Base-by-base conservation (phyloP, 2,888 invertebrate species). In the Cerastis rubricosa region DNA sequence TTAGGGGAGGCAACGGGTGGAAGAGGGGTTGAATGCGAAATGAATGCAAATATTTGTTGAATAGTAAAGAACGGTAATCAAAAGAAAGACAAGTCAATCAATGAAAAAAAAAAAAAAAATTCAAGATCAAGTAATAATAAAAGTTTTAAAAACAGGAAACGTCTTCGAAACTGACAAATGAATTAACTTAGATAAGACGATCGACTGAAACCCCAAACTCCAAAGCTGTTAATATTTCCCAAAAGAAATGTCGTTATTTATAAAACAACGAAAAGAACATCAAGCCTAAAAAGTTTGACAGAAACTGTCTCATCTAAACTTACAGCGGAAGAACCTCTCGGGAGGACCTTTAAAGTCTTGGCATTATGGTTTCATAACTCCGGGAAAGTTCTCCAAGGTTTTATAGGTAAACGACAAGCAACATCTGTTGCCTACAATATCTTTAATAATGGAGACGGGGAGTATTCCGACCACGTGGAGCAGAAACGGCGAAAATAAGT, bases 361-460 rank as follows among this genome's bases (percentile, higher is more conserved):
- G 82, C 85, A 82, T 88, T 86, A 87, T 85, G 75, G 71, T 73
- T 69, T 85, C 82, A 85, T 89, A 91, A 90, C 83, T 88, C 83
- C 35, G 79, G 74, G 73, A 78, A 89, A 85, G 81, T 89, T 87
- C 68, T 71, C 61, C 75, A 81, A 83, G 83, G 74, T 87, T 88
- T 90, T 87, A 88, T 87, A 84, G 85, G 81, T 84, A 83, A 88
- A 87, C 80, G 86, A 88, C 82, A 87, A 85, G 89, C 76, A 89
- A 85, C 92, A 92, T 90, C 90, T 92, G 91, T 83, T 83, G 77
- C 69, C 75, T 80, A 85, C 82, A 82, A 90, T 89, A 88, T 87
- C 84, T 81, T 75, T 73, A 81, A 85, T 85, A 87, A 86, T 85
- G 81, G 79, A 84, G 84, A 75, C 74, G 74, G 77, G 80, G 67